Base-by-base conservation (phyloP, 2,888 invertebrate species). In the Pterostichus niger region DNA sequence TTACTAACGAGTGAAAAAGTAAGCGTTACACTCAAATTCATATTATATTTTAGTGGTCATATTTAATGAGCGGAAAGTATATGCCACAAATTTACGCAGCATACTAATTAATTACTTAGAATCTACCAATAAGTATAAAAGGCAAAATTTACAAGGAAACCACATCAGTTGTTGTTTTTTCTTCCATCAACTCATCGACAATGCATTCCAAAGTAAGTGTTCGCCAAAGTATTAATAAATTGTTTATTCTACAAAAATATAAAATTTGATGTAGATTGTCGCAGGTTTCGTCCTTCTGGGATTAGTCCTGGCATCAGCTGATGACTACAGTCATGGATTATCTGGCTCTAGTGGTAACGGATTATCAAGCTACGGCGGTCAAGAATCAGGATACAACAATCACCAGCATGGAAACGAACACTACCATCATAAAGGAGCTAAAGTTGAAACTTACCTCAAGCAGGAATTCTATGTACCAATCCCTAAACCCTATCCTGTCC, bases 401-500 rank as follows among this genome's bases (percentile, higher is more conserved):
- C 17, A 56, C 59, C 31, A 44, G 2, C 49, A 44, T 6, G 11
- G 24, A 13, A 33, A 64, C 49, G 61, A 49, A 24, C 3, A 49
- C 13, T 2, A 35, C 33, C 64, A 64, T 13, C 64, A 64, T 33
- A 64, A 64, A 64, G 64, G 64, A 13, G 64, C 64, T 3, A 64
- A 33, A 33, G 64, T 64, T n/a, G 64, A 64, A 64, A 64, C 64
- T 13, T 64, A 64, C n/a, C 24, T 64, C 10, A 31, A 35, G 31
- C 64, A 64, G 24, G 64, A 64, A 64, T 64, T 64, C 64, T 33
- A 5, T 85, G 87, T 1, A 86, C 85, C 5, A 81, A 83, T 17
- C 83, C 94, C 94, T 15, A 92, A 94, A 85, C 94, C 94, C 46
- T 94, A 94, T 88, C 94, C 94, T 15, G 64, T 90, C 84, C 88